phyloP scores from a whole-genome alignment of 2,113 vertebrate species.

The Ophthalmolycus amberensis region DNA sequence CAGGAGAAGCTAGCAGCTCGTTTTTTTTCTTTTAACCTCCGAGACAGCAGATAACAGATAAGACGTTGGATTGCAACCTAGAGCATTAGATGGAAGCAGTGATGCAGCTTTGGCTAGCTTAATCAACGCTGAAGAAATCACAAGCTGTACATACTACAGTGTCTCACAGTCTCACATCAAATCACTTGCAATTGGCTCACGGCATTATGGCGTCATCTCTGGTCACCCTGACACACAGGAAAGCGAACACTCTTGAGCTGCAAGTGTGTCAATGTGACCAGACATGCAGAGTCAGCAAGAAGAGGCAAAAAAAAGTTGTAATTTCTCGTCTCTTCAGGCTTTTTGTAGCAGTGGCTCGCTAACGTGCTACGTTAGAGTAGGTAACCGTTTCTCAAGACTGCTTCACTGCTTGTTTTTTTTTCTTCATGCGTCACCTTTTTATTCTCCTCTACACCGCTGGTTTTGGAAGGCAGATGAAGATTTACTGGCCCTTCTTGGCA shows the following conservation, averaged over 20 bases:
- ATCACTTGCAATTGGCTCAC: background rate
- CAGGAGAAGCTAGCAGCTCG: conserved; percentile 11
- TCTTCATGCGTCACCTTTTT: background rate
- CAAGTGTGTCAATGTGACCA: conserved; percentile 11
- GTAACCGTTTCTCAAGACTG: background rate
- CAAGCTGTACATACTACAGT: background rate
- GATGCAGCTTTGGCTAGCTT: background rate
- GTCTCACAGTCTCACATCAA: background rate
- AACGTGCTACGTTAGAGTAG: background rate
- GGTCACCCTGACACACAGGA: background rate
- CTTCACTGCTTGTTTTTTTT: background rate
- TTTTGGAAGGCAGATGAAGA: background rate
- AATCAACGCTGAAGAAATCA: background rate
- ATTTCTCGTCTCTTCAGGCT: conserved; percentile 16
- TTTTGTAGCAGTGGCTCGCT: conserved; percentile 20
- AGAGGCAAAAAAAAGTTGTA: background rate
- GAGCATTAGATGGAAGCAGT: background rate
- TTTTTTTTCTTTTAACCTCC: background rate
- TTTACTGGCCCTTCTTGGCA: conserved; percentile 28
- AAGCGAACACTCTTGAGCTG: background rate
- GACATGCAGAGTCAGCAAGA: conserved; percentile 41
- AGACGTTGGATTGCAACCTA: background rate
- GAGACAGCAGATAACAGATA: background rate
- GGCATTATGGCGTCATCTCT: background rate
- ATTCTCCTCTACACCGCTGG: background rate